Conservation (phyloP, 1,140 invertebrate genomes). For the Eriocheir sinensis region DNA sequence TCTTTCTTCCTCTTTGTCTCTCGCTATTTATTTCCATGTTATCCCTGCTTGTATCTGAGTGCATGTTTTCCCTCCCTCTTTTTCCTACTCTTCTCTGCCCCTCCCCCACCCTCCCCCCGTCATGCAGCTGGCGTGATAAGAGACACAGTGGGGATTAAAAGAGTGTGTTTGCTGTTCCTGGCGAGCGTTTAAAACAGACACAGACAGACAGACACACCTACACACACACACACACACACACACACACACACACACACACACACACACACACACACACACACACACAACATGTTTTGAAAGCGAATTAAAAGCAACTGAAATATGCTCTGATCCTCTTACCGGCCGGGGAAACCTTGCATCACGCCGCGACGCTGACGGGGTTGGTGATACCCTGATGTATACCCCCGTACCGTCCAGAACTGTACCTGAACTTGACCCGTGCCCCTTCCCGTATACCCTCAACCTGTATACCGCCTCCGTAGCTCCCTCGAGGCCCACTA, state of each 20-base stretch:
- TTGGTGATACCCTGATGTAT: too few species aligned
- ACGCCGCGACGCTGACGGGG: not conserved
- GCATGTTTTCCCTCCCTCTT: too few species aligned
- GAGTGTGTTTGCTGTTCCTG: not conserved
- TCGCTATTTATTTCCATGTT: not conserved
- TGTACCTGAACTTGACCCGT: too few species aligned
- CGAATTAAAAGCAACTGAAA: conserved; percentile 8
- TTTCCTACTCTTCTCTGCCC: not conserved
- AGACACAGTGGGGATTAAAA: not conserved
- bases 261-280: not conserved
- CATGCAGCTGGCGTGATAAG: not conserved
- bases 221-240: conserved; percentile 14
- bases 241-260: conserved; percentile 14
- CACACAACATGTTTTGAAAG: conserved; percentile 7
- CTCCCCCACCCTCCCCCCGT: not conserved
- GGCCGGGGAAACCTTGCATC: not conserved
- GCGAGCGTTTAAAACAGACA: not conserved
- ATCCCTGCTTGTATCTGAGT: too few species aligned
- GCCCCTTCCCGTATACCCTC: too few species aligned
- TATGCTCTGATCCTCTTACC: not conserved
- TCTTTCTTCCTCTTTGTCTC: not conserved
- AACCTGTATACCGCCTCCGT: too few species aligned
- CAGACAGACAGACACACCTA: not conserved
- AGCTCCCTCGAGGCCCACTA: too few species aligned
- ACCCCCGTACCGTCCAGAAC: too few species aligned